Evolutionary conservation across 2,113 vertebrate species (phyloP), one percentile per base, ranked within the genome.

Genomic region (Dryoscopus gambensis): DNA sequence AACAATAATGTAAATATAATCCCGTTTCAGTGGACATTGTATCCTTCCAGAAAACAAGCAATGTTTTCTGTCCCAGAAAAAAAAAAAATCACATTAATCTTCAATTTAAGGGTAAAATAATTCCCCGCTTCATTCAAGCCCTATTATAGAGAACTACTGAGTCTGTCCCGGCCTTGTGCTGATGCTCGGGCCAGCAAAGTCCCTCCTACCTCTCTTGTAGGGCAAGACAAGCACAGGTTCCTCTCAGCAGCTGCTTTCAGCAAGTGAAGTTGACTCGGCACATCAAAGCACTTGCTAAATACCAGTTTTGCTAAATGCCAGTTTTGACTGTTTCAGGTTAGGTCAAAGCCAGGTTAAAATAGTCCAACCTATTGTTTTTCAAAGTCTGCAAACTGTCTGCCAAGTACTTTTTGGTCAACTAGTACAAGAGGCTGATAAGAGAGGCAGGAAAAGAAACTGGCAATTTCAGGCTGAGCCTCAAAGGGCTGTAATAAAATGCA

Each of bases 1-100:
- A 94, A 71, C 82, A 96, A 96, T 93, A 94, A 92, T 90, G 90
- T 92, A 95, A 94, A 96, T 92, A 93, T 94, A 97, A 96, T 95
- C 86, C 83, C 25, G 49, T 95, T 97, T 87, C 96, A 93, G 68
- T 84, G 86, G 92, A 94, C 73, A 75, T 92, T 96, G 95, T 87
- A 95, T 96, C 88, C 80, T 89, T 84, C 63, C 69, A 96, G 83
- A 93, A 95, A 95, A 94, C 86, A 95, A 84, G 84, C 73, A 42
- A 35, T 65, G 80, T 75, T 92, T 95, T 95, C 83, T 92, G 90
- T 63, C 23, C 60, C 49, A 81, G 56, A 63, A 86, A 93, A 90
- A 55, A 55, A 80, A 71, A 90, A 75, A 78, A 82, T 42, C 52
- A 59, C 64, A 86, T 92, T 94, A 88, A 93, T 93, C 92, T 89